Evolutionary conservation across 2,113 vertebrate species (phyloP).

Genomic region (Podiceps cristatus): DNA sequence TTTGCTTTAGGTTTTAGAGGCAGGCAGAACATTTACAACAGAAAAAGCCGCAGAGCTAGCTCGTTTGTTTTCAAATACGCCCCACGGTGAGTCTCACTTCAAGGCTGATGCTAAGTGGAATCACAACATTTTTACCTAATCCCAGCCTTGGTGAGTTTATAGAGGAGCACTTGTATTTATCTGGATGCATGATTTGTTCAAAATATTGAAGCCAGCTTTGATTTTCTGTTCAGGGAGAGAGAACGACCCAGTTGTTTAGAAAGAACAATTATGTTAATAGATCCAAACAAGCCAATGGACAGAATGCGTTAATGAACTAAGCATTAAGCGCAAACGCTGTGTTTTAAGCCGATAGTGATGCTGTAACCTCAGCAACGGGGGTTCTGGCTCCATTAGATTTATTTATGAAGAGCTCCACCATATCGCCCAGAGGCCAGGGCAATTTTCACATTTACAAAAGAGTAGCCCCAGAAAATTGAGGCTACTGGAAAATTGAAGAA

Average conservation of each 20-base stretch:
- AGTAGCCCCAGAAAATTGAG: conserved; percentile 32
- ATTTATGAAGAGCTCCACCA: conserved; percentile 40
- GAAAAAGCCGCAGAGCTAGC: neutral
- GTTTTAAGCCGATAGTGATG: conserved; percentile 62
- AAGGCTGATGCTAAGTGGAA: neutral
- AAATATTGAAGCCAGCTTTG: conserved; percentile 62
- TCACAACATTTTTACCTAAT: neutral
- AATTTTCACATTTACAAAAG: conserved; percentile 50
- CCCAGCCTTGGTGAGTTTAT: neutral
- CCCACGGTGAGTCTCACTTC: neutral
- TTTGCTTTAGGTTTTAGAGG: neutral
- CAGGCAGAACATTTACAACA: conserved; percentile 6
- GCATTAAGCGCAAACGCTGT: conserved; percentile 58
- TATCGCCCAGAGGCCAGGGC: conserved; percentile 17
- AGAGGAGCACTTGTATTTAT: neutral
- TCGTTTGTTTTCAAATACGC: neutral
- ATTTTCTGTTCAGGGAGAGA: conserved; percentile 65
- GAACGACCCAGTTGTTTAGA: conserved; percentile 78
- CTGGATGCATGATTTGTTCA: conserved; percentile 3
- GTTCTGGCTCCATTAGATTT: conserved; percentile 30
- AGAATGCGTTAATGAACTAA: conserved; percentile 71
- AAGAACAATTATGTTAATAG: conserved; percentile 82
- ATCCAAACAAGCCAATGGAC: conserved; percentile 73
- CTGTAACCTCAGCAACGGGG: conserved; percentile 56
- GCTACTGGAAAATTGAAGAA: neutral